Conservation (phyloP, 2,797 vertebrate genomes). For the Neostethus bicornis region DNA sequence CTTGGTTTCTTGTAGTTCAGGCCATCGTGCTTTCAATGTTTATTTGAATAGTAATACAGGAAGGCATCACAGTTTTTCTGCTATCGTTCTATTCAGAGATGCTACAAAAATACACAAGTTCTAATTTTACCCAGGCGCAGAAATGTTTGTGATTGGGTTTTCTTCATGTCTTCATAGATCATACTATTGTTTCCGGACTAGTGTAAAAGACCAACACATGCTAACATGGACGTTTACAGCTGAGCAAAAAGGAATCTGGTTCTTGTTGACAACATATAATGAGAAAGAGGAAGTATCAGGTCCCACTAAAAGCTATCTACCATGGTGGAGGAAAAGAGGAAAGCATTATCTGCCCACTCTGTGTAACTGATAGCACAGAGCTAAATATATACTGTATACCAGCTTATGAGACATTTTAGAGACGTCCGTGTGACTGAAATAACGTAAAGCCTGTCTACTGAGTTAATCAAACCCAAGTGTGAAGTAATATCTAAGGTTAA, state of each 20-base stretch:
- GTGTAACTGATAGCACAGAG: slow-evolving; percentile 68
- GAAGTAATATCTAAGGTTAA: neutral
- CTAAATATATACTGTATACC: slow-evolving; percentile 67
- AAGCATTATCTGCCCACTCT: slow-evolving; percentile 68
- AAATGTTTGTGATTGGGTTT: slow-evolving; percentile 50
- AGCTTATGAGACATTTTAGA: slow-evolving; percentile 64
- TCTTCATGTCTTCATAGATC: slow-evolving; percentile 43
- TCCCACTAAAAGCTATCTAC: slow-evolving; percentile 36
- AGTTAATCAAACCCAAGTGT: slow-evolving; percentile 44
- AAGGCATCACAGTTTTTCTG: slow-evolving; percentile 15
- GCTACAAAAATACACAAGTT: slow-evolving; percentile 70
- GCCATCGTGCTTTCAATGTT: slow-evolving; percentile 27
- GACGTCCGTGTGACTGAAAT: slow-evolving; percentile 49
- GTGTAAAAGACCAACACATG: slow-evolving; percentile 9
- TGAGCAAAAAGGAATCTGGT: neutral
- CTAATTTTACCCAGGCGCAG: slow-evolving; percentile 55
- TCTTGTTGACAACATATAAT: slow-evolving; percentile 31
- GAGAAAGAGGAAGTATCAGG: slow-evolving; percentile 19
- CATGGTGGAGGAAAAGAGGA: slow-evolving; percentile 51
- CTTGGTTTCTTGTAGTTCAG: slow-evolving; percentile 12
- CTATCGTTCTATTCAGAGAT: slow-evolving; percentile 71
- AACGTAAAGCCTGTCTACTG: slow-evolving; percentile 31
- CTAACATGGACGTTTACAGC: neutral
- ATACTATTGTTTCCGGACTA: slow-evolving; percentile 39
- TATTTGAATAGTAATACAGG: slow-evolving; percentile 52